These are phyloP conservation scores for Scolopax mira DNA, from an alignment of 2,113 vertebrate genomes.

Conservation along the genomic window DNA sequence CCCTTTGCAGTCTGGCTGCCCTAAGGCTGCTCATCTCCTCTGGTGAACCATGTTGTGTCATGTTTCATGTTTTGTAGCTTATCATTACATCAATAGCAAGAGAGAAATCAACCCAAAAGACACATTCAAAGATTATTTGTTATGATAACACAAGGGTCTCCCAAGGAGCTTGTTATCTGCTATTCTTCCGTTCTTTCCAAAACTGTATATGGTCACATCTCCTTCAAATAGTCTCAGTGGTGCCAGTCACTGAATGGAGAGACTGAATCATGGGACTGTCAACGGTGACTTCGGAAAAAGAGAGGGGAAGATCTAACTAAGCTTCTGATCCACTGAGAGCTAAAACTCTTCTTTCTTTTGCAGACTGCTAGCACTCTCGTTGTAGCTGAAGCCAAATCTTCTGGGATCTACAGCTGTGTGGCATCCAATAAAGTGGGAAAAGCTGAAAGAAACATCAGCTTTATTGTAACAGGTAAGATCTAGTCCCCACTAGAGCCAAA, in stretches of 20 bases:
- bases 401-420: constrained; percentile 90
- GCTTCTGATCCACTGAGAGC: background rate
- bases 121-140: background rate
- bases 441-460: constrained; percentile 82
- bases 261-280: background rate
- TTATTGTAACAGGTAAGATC: constrained; percentile 91
- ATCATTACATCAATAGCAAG: background rate
- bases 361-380: constrained; percentile 89
- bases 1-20: background rate
- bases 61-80: background rate
- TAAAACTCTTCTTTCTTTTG: constrained; percentile 60
- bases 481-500: background rate
- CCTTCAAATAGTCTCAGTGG: background rate
- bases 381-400: constrained; percentile 83
- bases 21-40: background rate
- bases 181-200: constrained; percentile 62
- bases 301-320: background rate
- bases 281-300: background rate
- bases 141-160: constrained; percentile 32
- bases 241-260: background rate
- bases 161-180: constrained; percentile 65
- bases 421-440: constrained; percentile 87
- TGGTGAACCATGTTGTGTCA: background rate
- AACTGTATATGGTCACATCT: background rate
- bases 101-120: constrained; percentile 48